A percentile compares a stretch with the other conserved stretches of the same genome.
phyloP scores from a whole-genome alignment of 35 echinoderm and acorn worm genomes.

The Apostichopus californicus region DNA sequence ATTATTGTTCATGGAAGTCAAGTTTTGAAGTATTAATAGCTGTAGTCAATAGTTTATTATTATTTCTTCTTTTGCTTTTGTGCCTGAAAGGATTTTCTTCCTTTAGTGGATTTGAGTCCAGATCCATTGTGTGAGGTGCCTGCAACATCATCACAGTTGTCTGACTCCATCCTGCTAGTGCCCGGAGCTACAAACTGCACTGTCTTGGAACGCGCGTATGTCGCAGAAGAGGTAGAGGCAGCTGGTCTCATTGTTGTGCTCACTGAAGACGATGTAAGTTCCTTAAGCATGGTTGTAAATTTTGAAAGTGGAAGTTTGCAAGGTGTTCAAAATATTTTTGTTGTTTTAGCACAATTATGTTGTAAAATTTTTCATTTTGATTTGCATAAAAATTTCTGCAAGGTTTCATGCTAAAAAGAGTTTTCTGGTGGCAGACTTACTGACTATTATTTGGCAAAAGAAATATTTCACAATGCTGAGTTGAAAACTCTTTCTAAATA shows the following conservation, averaged over 20 bases:
- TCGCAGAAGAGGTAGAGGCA: slow-evolving; percentile 14
- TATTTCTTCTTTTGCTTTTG: background rate
- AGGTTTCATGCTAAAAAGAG: too few species aligned
- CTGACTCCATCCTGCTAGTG: background rate
- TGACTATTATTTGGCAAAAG: too few species aligned
- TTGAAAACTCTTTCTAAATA: too few species aligned
- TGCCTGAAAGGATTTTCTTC: slow-evolving; percentile 20
- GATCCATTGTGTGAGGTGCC: slow-evolving; percentile 31
- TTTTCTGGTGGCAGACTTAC: too few species aligned
- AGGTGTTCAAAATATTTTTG: background rate
- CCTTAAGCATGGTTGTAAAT: background rate
- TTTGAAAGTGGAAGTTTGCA: background rate
- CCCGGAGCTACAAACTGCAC: slow-evolving; percentile 7
- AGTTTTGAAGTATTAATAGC: too few species aligned
- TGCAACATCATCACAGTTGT: background rate
- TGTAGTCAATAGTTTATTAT: too few species aligned
- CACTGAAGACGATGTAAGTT: slow-evolving; percentile 13
- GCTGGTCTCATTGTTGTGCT: background rate
- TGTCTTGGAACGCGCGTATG: background rate
- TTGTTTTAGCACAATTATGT: slow-evolving; percentile 4
- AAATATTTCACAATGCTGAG: too few species aligned
- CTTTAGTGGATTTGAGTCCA: slow-evolving; percentile 26
- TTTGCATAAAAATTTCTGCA: background rate
- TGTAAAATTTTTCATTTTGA: background rate
- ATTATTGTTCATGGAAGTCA: too few species aligned